Conservation (phyloP, 2,888 invertebrate species). For the Sinentomon sp. region DNA sequence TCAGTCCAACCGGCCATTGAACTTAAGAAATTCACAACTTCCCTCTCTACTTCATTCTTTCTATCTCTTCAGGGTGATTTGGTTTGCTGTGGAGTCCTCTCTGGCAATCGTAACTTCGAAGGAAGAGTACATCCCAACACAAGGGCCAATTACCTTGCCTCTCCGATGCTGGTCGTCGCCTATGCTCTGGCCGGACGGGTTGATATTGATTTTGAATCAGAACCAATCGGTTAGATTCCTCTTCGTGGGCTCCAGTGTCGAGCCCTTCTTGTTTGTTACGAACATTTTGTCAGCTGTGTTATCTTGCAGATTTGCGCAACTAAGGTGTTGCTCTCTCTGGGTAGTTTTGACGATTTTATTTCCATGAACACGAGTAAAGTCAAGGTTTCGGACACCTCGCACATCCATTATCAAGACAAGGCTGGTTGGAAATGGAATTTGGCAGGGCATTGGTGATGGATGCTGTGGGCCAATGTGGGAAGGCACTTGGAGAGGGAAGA, state of each 20-base stretch:
- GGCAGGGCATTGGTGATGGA: no score
- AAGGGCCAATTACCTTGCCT: constrained; percentile 86
- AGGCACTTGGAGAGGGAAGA: no score
- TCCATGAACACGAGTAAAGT: no score
- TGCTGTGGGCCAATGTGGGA: no score
- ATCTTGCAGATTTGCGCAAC: not conserved
- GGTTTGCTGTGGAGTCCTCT: constrained; percentile 82
- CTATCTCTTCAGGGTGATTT: constrained; percentile 39
- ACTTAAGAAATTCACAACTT: no score
- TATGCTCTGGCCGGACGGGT: constrained; percentile 90
- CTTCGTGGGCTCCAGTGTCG: not conserved
- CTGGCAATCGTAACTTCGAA: constrained; percentile 94
- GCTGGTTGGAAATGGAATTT: no score
- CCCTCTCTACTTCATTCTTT: constrained; percentile 3
- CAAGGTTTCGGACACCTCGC: no score
- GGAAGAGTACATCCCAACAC: constrained; percentile 92
- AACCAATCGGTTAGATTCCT: constrained; percentile 38
- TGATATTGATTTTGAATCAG: constrained; percentile 72
- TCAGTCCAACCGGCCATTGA: no score
- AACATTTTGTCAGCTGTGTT: not conserved
- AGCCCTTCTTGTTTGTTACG: not conserved
- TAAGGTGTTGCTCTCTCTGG: not conserved
- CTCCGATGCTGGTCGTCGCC: constrained; percentile 87
- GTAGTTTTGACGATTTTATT: not conserved
- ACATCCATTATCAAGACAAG: no score